A percentile compares a stretch with the other conserved stretches of the same genome.
Evolutionary conservation across 2,113 vertebrate genomes (phyloP).

Genomic region (Alaudala cheleensis): DNA sequence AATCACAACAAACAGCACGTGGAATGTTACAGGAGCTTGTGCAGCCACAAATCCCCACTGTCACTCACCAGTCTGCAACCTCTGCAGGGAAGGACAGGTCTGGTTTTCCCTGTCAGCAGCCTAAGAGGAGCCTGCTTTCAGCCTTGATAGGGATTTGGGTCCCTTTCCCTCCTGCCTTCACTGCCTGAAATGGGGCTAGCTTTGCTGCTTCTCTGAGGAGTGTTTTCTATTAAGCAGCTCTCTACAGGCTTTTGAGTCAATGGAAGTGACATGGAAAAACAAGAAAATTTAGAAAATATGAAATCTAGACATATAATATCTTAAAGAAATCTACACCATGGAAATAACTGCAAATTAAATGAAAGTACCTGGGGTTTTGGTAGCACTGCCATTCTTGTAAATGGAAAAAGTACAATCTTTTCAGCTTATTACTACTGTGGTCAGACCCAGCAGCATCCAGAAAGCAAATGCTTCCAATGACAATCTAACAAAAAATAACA

Average conservation of each 20-base stretch:
- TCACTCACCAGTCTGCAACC: too few relatives aligned
- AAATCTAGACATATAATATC: neutral
- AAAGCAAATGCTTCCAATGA: neutral
- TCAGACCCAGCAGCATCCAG: neutral
- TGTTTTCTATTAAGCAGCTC: neutral
- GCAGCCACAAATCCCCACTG: too few relatives aligned
- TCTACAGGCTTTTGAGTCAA: neutral
- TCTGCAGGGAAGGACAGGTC: neutral
- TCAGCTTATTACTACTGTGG: neutral
- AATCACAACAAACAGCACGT: too few relatives aligned
- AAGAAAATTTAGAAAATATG: neutral
- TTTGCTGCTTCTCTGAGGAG: neutral
- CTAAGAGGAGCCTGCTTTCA: neutral
- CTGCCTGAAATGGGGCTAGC: neutral
- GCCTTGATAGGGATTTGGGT: neutral
- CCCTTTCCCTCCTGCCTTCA: neutral
- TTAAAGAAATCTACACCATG: neutral
- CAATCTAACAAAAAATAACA: neutral
- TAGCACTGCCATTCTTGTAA: neutral
- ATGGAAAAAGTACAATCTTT: neutral
- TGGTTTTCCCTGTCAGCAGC: neutral
- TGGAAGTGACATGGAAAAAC: neutral
- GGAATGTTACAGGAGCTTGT: too few relatives aligned
- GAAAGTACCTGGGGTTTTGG: neutral
- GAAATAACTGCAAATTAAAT: neutral